A percentile compares a stretch with the other conserved stretches of the same genome.
Evolutionary conservation across 2,797 vertebrate species (phyloP).

Genomic region (Dallia pectoralis): DNA sequence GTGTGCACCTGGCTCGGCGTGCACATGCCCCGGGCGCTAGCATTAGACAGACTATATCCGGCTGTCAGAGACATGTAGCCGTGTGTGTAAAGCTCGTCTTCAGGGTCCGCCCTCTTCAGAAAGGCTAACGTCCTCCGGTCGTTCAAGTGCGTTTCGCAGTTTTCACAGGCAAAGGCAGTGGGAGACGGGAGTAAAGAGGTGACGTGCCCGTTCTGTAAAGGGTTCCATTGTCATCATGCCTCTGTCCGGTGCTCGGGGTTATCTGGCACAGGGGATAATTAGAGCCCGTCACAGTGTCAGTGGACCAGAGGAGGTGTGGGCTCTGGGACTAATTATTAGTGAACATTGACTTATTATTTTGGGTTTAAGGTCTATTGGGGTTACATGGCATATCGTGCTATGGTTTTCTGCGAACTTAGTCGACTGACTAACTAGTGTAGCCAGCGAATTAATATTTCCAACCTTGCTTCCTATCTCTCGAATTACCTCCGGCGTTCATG

Average conservation of each 20-base stretch:
- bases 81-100: not conserved
- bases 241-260: conserved; percentile 47
- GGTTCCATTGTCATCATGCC: conserved; percentile 46
- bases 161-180: conserved; percentile 12
- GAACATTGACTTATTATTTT: conserved; percentile 42
- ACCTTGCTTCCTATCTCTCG: too few species aligned
- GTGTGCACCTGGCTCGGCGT: too few species aligned
- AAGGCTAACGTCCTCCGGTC: conserved; percentile 27
- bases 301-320: conserved; percentile 32
- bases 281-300: conserved; percentile 58
- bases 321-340: conserved; percentile 37
- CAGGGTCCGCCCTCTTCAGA: not conserved
- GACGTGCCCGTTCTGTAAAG: not conserved
- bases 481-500: too few species aligned
- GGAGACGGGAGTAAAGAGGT: not conserved
- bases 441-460: not conserved
- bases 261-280: conserved; percentile 54
- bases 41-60: too few species aligned
- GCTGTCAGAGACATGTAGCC: not conserved
- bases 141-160: not conserved
- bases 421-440: not conserved
- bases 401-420: not conserved
- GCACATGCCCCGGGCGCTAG: too few species aligned
- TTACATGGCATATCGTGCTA: conserved; percentile 38
- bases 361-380: conserved; percentile 50